A percentile compares a stretch with the other conserved stretches of the same genome.
phyloP scores from a whole-genome alignment of 2,888 invertebrate genomes.

The Timema cristinae region DNA sequence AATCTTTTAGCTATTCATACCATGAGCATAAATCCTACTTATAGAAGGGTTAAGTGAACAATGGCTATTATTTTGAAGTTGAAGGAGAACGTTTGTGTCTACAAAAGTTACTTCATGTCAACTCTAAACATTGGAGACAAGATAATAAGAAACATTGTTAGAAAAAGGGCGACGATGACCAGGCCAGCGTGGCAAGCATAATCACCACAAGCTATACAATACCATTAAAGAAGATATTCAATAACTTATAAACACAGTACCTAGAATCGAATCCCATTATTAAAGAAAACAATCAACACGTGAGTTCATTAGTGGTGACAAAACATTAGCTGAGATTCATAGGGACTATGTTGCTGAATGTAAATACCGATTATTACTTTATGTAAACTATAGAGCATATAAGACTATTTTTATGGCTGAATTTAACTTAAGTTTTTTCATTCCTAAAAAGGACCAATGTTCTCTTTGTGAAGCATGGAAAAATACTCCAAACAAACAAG shows the following conservation, averaged over 20 bases:
- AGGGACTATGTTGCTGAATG: slow-evolving; percentile 23
- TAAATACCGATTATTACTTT: slow-evolving; percentile 26
- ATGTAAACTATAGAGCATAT: slow-evolving; percentile 14
- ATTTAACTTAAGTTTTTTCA: slow-evolving; percentile 17
- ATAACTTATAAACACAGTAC: slow-evolving; percentile 35
- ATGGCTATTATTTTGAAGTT: slow-evolving; percentile 29
- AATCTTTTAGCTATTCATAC: neutral
- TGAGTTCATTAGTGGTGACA: slow-evolving; percentile 35
- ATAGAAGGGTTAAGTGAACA: slow-evolving; percentile 20
- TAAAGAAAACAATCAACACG: slow-evolving; percentile 33
- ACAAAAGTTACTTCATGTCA: slow-evolving; percentile 30
- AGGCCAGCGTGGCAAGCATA: slow-evolving; percentile 33
- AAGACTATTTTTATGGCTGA: slow-evolving; percentile 15
- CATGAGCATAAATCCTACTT: slow-evolving; percentile 11
- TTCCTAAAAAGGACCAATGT: slow-evolving; percentile 15
- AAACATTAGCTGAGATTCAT: slow-evolving; percentile 30
- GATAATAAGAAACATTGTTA: slow-evolving; percentile 23
- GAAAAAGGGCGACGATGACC: slow-evolving; percentile 14
- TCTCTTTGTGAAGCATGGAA: slow-evolving; percentile 15
- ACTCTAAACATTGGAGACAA: slow-evolving; percentile 28
- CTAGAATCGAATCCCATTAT: slow-evolving; percentile 36
- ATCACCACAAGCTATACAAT: slow-evolving; percentile 27
- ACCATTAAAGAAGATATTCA: slow-evolving; percentile 27
- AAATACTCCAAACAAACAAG: slow-evolving; percentile 1
- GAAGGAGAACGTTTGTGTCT: slow-evolving; percentile 24